phyloP scores from a whole-genome alignment of 1,140 invertebrate species.

The Carposina sasakii region DNA sequence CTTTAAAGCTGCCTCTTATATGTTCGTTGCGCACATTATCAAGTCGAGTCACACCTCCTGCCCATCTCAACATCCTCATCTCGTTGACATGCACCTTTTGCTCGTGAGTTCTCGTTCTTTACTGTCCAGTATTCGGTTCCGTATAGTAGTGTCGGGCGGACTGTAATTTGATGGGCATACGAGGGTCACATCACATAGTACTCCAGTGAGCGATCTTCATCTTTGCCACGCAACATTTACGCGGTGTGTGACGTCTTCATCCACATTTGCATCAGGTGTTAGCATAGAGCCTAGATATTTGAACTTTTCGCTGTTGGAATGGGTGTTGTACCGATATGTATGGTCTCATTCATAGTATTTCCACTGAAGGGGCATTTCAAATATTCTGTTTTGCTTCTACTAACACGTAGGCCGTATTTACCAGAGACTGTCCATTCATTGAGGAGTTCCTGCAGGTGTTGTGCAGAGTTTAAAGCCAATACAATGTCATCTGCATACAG shows the following conservation, averaged over 20 bases:
- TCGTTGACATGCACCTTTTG: constrained; percentile 10
- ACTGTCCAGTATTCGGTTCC: constrained; percentile 13
- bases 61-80: constrained; percentile 14
- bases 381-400: not conserved
- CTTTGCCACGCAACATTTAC: constrained; percentile 14
- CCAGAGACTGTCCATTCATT: not conserved
- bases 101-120: not conserved
- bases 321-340: not conserved
- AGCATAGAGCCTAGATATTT: constrained; percentile 7
- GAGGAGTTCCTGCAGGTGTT: not conserved
- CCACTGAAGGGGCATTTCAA: not conserved
- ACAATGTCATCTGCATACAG: not conserved
- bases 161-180: constrained; percentile 11
- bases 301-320: not conserved
- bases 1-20: constrained; percentile 8
- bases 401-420: not conserved
- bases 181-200: constrained; percentile 13
- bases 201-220: constrained; percentile 13
- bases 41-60: constrained; percentile 6
- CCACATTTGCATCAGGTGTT: not conserved
- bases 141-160: constrained; percentile 11
- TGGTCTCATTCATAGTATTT: not conserved
- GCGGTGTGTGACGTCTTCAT: constrained; percentile 9
- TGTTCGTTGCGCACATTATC: constrained; percentile 16
- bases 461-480: not conserved